These are phyloP conservation scores for Epinephelus lanceolatus DNA, from an alignment of 2,113 vertebrate species.

Conservation along the genomic window DNA sequence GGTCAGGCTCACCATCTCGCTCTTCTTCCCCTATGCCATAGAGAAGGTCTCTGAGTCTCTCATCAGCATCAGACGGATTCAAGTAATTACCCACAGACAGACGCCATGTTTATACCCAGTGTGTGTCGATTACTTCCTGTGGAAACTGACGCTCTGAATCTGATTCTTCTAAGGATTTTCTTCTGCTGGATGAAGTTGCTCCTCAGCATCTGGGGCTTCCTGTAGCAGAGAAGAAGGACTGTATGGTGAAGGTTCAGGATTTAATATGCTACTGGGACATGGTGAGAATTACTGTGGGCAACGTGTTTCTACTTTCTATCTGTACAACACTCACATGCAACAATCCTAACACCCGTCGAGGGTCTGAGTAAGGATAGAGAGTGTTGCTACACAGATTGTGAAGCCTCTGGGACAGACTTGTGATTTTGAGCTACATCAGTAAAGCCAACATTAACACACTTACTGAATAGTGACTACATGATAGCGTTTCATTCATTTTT, in stretches of 20 bases:
- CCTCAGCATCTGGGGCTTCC: constrained; percentile 70
- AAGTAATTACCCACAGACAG: constrained; percentile 82
- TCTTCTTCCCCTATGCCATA: constrained; percentile 94
- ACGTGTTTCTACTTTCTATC: neutral
- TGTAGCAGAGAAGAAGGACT: constrained; percentile 76
- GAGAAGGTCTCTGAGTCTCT: constrained; percentile 91
- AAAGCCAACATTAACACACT: neutral
- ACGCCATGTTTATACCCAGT: neutral
- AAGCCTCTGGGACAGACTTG: constrained; percentile 2
- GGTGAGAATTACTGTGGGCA: constrained; percentile 76
- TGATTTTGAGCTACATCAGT: neutral
- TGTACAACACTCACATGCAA: neutral
- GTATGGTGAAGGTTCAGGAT: constrained; percentile 86
- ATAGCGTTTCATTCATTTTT: neutral
- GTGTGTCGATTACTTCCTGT: neutral
- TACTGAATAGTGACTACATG: neutral
- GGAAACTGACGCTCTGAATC: constrained; percentile 5
- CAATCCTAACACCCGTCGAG: neutral
- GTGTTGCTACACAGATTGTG: neutral
- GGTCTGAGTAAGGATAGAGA: neutral
- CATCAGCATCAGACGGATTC: constrained; percentile 93
- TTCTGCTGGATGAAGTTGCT: constrained; percentile 90
- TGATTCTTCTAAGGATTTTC: constrained; percentile 83
- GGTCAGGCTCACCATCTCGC: constrained; percentile 92
- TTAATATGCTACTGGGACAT: constrained; percentile 91